Base-by-base conservation (phyloP, 2,888 invertebrate species). In the Griposia aprilina region DNA sequence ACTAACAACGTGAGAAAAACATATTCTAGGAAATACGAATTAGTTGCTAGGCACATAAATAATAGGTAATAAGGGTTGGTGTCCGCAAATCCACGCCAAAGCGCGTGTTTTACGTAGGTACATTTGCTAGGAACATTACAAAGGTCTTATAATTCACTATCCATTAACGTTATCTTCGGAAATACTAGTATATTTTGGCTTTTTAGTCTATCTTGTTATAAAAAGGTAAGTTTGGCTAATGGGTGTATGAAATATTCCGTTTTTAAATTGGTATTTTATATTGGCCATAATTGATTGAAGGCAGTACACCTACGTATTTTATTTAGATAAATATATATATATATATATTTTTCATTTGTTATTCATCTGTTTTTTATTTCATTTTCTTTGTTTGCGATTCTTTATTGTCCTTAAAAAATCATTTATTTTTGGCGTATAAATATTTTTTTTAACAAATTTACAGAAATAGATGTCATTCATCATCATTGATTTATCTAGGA, bases 71-170 rank as follows among this genome's bases (percentile, higher is more conserved):
- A 41, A 2, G 41, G 41, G 41, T 41, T 5, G 41, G 41, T 41
- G 41, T 41, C 41, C 7, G 41, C 7, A 41, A 41, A 2, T 41
- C 41, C 41, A 41, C 5, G 5, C 7, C 41, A 41, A 41, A 41
- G 41, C 41, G 2, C 41, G 41, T 41, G 5, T 41, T 41, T 41
- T 41, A 7, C 41, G 41, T 41, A 41, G 5, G 41, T 41, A 41
- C 41, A 41, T 41, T 66, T 45, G 23, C 30, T 57, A 23, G 26
- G 26, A 17, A 45, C 50, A 67, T 41, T 81, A 50, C 41, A 82
- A 45, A 57, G 60, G 45, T 81, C n/a, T 48, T 59, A 59, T 74
- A 50, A 57, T 59, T 36, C 81, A 81, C 52, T 81, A 26, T 17
- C 52, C 20, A 52, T 71, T 62, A 13, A 23, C 30, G 41, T 45